phyloP scores from a whole-genome alignment of 2,113 vertebrate species.

The Tursiops truncatus region DNA sequence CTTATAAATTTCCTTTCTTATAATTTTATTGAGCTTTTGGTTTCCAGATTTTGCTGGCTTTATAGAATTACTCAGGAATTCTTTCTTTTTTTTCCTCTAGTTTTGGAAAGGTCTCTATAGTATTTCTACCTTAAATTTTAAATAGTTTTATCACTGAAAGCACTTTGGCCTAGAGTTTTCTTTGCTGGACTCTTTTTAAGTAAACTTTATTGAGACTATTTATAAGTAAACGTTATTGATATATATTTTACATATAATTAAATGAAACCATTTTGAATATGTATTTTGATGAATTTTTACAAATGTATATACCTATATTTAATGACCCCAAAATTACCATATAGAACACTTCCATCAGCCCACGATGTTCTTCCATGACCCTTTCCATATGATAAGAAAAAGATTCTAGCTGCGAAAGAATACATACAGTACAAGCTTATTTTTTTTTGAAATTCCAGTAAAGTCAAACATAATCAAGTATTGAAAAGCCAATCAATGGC shows the following conservation, averaged over 20 bases:
- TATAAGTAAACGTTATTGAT: not conserved
- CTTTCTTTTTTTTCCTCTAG: not conserved
- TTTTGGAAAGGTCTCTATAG: not conserved
- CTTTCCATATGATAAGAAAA: not conserved
- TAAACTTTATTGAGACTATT: not conserved
- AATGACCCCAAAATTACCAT: not conserved
- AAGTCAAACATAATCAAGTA: not conserved
- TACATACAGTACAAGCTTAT: not conserved
- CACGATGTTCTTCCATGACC: not conserved
- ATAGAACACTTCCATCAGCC: not conserved
- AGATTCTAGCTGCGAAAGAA: not conserved
- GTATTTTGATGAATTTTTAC: not conserved
- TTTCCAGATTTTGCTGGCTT: not conserved
- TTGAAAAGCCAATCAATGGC: not conserved
- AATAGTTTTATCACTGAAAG: not conserved
- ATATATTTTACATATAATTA: not conserved
- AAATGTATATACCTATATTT: not conserved
- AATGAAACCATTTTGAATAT: not conserved
- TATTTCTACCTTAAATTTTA: not conserved
- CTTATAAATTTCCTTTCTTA: not conserved
- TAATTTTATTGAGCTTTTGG: not conserved
- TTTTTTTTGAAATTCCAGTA: not conserved
- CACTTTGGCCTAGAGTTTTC: not conserved
- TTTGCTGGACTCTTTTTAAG: not conserved
- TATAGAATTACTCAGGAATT: not conserved